Base-by-base conservation (phyloP, 2,888 invertebrate genomes). In the Flexamia atlantica region DNA sequence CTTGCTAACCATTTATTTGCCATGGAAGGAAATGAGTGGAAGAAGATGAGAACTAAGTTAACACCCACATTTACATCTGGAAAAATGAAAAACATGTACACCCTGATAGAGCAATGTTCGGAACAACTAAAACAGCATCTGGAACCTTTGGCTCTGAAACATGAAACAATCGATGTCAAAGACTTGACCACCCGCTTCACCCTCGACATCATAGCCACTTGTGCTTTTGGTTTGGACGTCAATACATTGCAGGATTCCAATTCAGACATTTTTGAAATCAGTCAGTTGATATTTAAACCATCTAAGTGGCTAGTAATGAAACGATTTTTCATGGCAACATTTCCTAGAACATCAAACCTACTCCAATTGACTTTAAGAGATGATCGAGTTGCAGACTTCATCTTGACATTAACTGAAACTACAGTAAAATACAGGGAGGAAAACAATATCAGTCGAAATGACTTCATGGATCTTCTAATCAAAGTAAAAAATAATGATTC, bases 41-140 rank as follows among this genome's bases (percentile, higher is more conserved):
- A 91, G 87, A 89, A 89, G 46, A 87, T 92, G 20, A 89, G 93
- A 30, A 87, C 90, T 0, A 92, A 92, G 85, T 88, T 93, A 40
- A 91, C 92, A 0, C 92, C 93, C 0, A 91, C 91, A 0, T 91
- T 93, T 87, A 92, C 92, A 0, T 90, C 91, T 0, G 92, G 92
- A 25, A 93, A 93, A 88, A 89, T 93, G 83, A 92, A 91, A 87
- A 89, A 88, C 60, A 92, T 93, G 92, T 90, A 91, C 32, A 90
- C 90, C 0, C 88, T 92, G 40, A 90, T 92, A 88, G 86, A 89
- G 53, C 90, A 90, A 70, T 90, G 90, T 36, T 89, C 90, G 17
- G 88, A 89, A 50, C 89, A 90, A 79, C 88, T 91, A 50, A 86
- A 88, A 50, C 86, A 87, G 25, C 87, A 89, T 76, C 88, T 91